A percentile compares a stretch with the other conserved stretches of the same genome.
phyloP scores from a whole-genome alignment of 2,888 invertebrate species.

The Lasioglossum lativentre region DNA sequence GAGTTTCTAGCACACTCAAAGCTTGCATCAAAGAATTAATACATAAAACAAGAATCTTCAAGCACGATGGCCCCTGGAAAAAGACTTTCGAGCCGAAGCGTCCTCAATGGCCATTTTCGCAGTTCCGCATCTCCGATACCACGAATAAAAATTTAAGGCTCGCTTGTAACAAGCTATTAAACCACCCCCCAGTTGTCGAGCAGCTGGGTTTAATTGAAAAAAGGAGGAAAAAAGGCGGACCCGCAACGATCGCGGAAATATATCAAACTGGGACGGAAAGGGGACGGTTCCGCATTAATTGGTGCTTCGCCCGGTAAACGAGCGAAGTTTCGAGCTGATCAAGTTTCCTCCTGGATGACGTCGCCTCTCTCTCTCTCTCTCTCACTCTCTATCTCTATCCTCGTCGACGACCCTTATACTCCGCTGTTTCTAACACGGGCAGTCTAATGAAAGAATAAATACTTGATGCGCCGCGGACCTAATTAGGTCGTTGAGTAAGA shows the following conservation, averaged over 20 bases:
- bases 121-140: not conserved
- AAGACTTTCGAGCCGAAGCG: not conserved
- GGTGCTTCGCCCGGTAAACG: slow-evolving; percentile 49
- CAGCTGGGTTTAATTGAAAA: slow-evolving; percentile 54
- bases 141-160: slow-evolving; percentile 16
- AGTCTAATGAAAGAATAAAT: slow-evolving; percentile 81
- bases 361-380: slow-evolving; percentile 36
- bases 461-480: slow-evolving; percentile 76
- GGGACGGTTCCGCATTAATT: slow-evolving; percentile 58
- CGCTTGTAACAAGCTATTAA: slow-evolving; percentile 18
- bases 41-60: not conserved
- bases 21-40: not conserved
- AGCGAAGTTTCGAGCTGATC: slow-evolving; percentile 65
- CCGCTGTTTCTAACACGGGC: slow-evolving; percentile 40
- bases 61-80: not conserved
- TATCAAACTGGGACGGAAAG: slow-evolving; percentile 36
- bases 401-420: slow-evolving; percentile 41
- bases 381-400: slow-evolving; percentile 37
- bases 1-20: no score
- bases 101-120: not conserved
- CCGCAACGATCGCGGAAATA: slow-evolving; percentile 37
- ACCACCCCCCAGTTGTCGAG: slow-evolving; percentile 7
- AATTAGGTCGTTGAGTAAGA: slow-evolving; percentile 72
- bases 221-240: slow-evolving; percentile 4
- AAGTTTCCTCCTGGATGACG: slow-evolving; percentile 68